A percentile compares a stretch with the other conserved stretches of the same genome.
Conservation (phyloP, 2,797 vertebrate species). For the Menidia menidia region DNA sequence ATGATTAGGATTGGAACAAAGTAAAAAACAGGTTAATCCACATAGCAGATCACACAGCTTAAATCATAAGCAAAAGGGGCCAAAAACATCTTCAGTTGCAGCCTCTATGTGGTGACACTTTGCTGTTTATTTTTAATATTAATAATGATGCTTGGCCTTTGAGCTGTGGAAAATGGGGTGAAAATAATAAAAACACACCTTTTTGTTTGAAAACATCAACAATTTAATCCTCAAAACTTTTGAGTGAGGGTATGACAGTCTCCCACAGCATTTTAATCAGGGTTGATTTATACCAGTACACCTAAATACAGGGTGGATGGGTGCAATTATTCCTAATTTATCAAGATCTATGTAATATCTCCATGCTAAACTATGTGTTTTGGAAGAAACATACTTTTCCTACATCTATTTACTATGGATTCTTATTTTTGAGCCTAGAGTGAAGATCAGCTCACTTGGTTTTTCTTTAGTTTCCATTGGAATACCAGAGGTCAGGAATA, state of each 20-base stretch:
- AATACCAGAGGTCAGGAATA: slow-evolving; percentile 38
- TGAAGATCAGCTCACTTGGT: background rate
- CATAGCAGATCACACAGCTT: background rate
- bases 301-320: background rate
- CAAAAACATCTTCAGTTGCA: background rate
- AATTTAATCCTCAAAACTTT: background rate
- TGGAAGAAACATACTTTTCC: background rate
- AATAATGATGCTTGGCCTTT: background rate
- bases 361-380: background rate
- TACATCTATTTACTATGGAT: slow-evolving; percentile 6
- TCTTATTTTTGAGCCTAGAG: slow-evolving; percentile 17
- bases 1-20: background rate
- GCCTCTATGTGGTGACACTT: background rate
- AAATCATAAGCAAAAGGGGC: background rate
- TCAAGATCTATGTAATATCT: background rate
- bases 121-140: background rate
- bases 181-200: background rate
- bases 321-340: background rate
- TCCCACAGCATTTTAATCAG: background rate
- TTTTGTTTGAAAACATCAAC: no score
- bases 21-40: background rate
- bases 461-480: slow-evolving; percentile 22
- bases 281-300: background rate
- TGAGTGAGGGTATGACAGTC: background rate
- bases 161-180: background rate